Evolutionary conservation across 1,140 invertebrate genomes (phyloP).

Genomic region (Daktulosphaira vitifoliae): DNA sequence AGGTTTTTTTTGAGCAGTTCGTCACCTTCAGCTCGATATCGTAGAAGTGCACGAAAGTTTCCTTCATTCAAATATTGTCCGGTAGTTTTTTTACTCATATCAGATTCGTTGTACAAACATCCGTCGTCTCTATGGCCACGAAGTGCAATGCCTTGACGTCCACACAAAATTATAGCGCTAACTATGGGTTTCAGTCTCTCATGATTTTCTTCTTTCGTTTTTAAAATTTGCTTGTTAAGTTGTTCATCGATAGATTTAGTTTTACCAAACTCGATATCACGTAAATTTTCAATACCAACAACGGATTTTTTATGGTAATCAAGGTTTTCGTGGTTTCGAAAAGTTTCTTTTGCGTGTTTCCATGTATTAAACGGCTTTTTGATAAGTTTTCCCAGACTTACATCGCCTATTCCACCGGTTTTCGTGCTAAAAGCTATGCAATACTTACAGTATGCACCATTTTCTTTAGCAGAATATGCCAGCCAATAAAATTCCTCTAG

Average conservation of each 20-base stretch:
- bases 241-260: neutral
- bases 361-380: neutral
- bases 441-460: neutral
- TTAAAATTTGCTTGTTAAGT: neutral
- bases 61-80: slow-evolving; percentile 36
- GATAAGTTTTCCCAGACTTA: neutral
- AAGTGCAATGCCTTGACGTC: slow-evolving; percentile 34
- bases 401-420: neutral
- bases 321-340: neutral
- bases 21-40: slow-evolving; percentile 35
- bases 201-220: neutral
- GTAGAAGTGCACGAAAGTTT: slow-evolving; percentile 37
- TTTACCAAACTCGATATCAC: neutral
- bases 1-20: slow-evolving; percentile 15
- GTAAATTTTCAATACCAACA: neutral
- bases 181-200: slow-evolving; percentile 8
- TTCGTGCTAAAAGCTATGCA: neutral
- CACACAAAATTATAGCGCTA: no score
- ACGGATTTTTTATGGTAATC: neutral
- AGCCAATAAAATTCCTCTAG: no score
- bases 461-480: neutral
- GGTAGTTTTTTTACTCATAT: no score
- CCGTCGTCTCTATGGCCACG: slow-evolving; percentile 30
- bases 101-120: slow-evolving; percentile 30
- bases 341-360: neutral